Base-by-base conservation (phyloP, 2,113 vertebrate species). In the Barnardius zonarius region DNA sequence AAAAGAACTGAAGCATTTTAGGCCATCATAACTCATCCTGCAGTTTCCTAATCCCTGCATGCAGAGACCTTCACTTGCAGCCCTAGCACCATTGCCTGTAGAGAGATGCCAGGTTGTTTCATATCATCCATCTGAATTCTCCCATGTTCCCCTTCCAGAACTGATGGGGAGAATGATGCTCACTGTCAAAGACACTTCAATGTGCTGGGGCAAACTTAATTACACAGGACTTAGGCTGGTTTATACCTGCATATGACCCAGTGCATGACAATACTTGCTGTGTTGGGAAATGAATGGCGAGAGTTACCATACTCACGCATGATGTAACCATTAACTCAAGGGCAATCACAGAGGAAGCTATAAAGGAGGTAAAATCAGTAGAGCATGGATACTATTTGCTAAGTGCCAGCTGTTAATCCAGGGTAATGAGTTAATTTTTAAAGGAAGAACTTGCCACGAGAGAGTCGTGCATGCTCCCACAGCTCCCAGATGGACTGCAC, bases 291-390 rank as follows among this genome's bases (percentile, higher is more conserved):
- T 9, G 9, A 88, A 69, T 43, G 41, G 62, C 0, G 1, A 66
- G 43, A 6, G 5, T 37, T 39, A 14, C 57, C 52, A 51, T 35
- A 16, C 62, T 43, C 48, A 69, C 5, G 23, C 7, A 2, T 37
- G 72, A 75, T 43, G 73, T 86, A 93, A 79, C 76, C 67, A 91
- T 89, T 88, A 94, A 89, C 84, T 91, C 76, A 67, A 91, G 88
- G 39, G 51, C 73, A 93, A 76, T 48, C 80, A 79, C 44, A 48
- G 46, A 83, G 46, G 79, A 86, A 70, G 46, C 77, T 52, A 31
- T 75, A 72, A 72, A 57, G 41, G 72, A 83, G 11, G 37, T 52
- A 89, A 83, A 91, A 86, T 62, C 91, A 93, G 84, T 39, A 79
- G 84, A 93, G 84, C 81, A 49, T 43, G 72, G 76, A 70, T 41